Base-by-base conservation (phyloP, 2,797 vertebrate species). In the Phrynocephalus guinanensis region DNA sequence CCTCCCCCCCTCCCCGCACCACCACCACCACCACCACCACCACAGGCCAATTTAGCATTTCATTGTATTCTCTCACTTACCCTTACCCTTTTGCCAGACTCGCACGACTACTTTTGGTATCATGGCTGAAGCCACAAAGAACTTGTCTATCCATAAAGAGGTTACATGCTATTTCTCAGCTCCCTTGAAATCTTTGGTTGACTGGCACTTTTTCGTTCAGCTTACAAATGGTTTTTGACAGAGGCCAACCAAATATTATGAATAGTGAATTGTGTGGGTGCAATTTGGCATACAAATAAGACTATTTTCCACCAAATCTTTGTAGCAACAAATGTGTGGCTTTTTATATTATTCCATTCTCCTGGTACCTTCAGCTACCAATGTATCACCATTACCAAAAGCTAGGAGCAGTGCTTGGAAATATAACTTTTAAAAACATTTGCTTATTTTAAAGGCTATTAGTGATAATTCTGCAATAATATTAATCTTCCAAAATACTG, bases 41-140 rank as follows among this genome's bases (percentile, higher is more conserved):
- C 79, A 63, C 90, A 93, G 87, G n/a, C 82, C 94, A 91, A 87
- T 86, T 95, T 95, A 90, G 90, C 91, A 88, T 93, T 92, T 93
- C 92, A 93, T 95, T 96, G 94, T 96, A 87, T 89, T 95, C 89
- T 86, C 76, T 93, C 92, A 91, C 87, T 92, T 91, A 84, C 22
- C 83, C 85, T 91, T 88, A 73, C 79, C 24, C 81, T 70, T 84
- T 83, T 88, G 89, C 91, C 86, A 93, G 88, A 87, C 79, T 5
- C 77, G 84, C 73, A 76, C 22, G 68, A 85, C 81, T 91, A 79
- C 76, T 92, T 92, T 95, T 93, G 86, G 26, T 71, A 48, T 3
- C 9, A 82, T 77, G 88, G 85, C 86, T 91, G 84, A 56, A 67
- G 71, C 86, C 92, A 96, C 92, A 97, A 95, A 95, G 89, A 89